A percentile compares a stretch with the other conserved stretches of the same genome.
Evolutionary conservation across 1,140 invertebrate genomes (phyloP).

Genomic region (Temnothorax curvispinosus): DNA sequence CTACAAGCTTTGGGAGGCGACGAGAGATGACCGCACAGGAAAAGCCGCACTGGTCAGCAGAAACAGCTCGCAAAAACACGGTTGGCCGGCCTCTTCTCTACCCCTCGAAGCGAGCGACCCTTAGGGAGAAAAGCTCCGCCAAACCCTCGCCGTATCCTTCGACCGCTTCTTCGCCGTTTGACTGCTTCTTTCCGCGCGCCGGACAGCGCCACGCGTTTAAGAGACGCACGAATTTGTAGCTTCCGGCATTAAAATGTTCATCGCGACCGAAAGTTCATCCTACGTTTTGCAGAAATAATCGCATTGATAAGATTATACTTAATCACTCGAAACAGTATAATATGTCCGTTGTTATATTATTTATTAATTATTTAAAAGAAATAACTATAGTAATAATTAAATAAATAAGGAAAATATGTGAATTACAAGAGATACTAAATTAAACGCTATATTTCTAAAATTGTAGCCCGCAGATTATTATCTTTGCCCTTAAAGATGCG

Average conservation of each 20-base stretch:
- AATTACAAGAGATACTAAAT: not conserved
- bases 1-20: constrained; percentile 84
- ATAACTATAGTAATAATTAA: not conserved
- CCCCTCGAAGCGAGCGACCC: constrained; percentile 64
- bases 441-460: constrained; percentile 8
- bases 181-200: constrained; percentile 68
- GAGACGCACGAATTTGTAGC: constrained; percentile 18
- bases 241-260: not conserved
- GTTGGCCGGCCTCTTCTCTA: constrained; percentile 72
- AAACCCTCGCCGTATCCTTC: constrained; percentile 66
- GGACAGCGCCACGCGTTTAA: constrained; percentile 69
- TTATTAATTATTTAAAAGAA: constrained; percentile 14
- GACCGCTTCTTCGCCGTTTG: constrained; percentile 63
- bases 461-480: constrained; percentile 33
- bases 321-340: not conserved
- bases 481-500: constrained; percentile 29
- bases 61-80: constrained; percentile 84
- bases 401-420: constrained; percentile 41
- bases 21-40: constrained; percentile 82
- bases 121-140: constrained; percentile 67
- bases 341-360: not conserved
- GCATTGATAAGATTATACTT: not conserved
- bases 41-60: constrained; percentile 83
- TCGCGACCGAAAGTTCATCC: not conserved
- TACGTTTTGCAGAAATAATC: not conserved